Base-by-base conservation (phyloP, 2,797 vertebrate species). In the Sparus aurata region DNA sequence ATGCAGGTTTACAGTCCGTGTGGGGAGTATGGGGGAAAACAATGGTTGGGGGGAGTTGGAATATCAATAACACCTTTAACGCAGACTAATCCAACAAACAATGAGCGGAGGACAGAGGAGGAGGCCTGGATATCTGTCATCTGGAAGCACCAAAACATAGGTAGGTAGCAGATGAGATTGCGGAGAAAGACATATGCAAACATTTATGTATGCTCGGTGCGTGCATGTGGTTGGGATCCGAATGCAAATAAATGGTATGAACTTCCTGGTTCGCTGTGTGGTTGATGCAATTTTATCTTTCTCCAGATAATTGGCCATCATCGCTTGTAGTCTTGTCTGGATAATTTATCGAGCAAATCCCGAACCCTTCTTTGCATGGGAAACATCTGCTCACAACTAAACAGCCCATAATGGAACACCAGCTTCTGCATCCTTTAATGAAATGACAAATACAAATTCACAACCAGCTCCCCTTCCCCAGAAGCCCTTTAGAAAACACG, bases 371-470 rank as follows among this genome's bases (percentile, higher is more conserved):
- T 66, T 67, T 73, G 58, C 63, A 80, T 63, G 65, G 49, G 63
- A 82, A 86, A 79, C 82, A 90, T 85, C 80, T 82, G 79, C 79
- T 88, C 57, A 20, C 60, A 72, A 74, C 78, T 84, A 84, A 89
- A 73, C 65, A 80, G 38, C 27, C 22, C 38, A 27, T 84, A 73
- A 83, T 75, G 23, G 22, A 84, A 73, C 73, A 38, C 52, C 3
- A 41, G 65, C 47, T 72, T 76, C 68, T 79, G 46, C 41, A 18
- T 79, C 69, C 59, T 82, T 73, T 71, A 69, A 75, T 75, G 70
- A 85, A 90, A 78, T 59, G 57, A 66, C 82, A 80, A 87, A 85
- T 73, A 86, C 63, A 73, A 61, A 87, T 86, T 86, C 79, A 50
- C 71, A 63, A 54, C 66, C 46, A 58, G 49, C 54, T 68, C 67